phyloP scores from a whole-genome alignment of 2,113 vertebrate genomes.

The Chauna torquata region DNA sequence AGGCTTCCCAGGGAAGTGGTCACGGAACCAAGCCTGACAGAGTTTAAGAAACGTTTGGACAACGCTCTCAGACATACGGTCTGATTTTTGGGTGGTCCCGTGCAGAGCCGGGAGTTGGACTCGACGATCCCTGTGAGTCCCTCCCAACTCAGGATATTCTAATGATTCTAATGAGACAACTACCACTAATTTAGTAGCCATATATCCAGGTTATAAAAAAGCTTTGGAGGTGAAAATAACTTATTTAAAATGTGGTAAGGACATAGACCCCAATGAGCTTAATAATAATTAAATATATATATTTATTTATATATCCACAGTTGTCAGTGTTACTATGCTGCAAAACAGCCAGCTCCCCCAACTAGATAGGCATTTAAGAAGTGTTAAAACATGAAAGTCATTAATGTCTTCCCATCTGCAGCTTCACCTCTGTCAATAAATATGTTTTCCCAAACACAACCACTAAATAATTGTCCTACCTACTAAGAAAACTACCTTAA shows the following conservation, averaged over 20 bases:
- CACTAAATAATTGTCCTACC: not conserved
- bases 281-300: too few relatives aligned
- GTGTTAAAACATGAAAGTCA: not conserved
- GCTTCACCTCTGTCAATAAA: not conserved
- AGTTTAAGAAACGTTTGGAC: too few relatives aligned
- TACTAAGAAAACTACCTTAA: not conserved
- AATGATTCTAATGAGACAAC: not conserved
- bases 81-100: too few relatives aligned
- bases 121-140: too few relatives aligned
- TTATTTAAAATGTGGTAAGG: fast-evolving
- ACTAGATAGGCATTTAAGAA: not conserved
- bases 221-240: not conserved
- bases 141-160: too few relatives aligned
- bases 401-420: not conserved
- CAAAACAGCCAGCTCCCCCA: not conserved
- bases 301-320: too few relatives aligned
- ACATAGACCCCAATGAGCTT: not conserved
- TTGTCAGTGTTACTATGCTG: not conserved
- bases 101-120: too few relatives aligned
- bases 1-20: too few relatives aligned
- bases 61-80: too few relatives aligned
- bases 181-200: not conserved
- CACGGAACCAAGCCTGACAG: too few relatives aligned
- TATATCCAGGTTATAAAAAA: not conserved
- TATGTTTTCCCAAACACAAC: not conserved